Conservation (phyloP, 92 coral and sea anemone genomes). For the Porites lobata region DNA sequence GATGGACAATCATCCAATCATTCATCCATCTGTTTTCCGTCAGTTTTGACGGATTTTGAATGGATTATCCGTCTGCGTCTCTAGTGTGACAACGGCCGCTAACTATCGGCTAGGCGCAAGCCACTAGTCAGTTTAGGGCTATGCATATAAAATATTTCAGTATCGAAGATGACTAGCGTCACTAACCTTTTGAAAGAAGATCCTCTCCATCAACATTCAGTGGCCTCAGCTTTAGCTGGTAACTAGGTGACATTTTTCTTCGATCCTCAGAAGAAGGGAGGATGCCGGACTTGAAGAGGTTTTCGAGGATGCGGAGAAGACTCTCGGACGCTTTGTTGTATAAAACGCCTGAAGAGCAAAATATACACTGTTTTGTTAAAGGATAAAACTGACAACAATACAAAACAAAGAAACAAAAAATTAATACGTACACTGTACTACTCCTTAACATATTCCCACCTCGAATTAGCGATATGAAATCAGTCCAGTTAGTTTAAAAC, state of each 20-base stretch:
- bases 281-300: constrained; percentile 9
- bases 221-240: constrained; percentile 18
- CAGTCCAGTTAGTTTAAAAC: too few relatives aligned
- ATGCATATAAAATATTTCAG: background rate
- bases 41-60: too few relatives aligned
- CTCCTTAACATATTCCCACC: too few relatives aligned
- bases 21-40: too few relatives aligned
- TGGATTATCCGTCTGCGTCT: background rate
- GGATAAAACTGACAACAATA: background rate
- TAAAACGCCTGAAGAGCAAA: constrained; percentile 54
- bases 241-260: background rate
- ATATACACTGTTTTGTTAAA: background rate
- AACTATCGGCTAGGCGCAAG: background rate
- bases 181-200: constrained; percentile 70
- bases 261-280: background rate
- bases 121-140: background rate
- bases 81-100: background rate
- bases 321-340: constrained; percentile 58
- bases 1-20: too few relatives aligned
- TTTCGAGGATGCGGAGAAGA: constrained; percentile 11
- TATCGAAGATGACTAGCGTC: background rate
- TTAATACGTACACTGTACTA: too few relatives aligned
- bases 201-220: constrained; percentile 45
- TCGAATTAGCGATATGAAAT: too few relatives aligned
- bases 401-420: too few relatives aligned